Evolutionary conservation across 92 coral and sea anemone genomes (phyloP).

Genomic region (Heliopora coerulea): DNA sequence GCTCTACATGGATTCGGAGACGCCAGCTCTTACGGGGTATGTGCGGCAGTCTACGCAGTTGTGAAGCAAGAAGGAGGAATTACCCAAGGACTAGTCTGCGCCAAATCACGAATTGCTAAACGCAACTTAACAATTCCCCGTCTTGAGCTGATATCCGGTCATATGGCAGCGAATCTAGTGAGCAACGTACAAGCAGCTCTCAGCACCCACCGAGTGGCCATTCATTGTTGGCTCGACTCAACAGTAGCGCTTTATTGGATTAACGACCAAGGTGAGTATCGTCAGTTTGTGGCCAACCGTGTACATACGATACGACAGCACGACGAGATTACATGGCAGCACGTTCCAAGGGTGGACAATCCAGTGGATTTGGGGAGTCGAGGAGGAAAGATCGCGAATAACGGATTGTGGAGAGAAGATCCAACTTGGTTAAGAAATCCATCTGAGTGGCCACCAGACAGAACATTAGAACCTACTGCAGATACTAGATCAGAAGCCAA

Average conservation of each 20-base stretch:
- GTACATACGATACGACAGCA: background rate
- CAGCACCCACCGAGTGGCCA: slow-evolving; percentile 22
- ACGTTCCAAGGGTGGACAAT: background rate
- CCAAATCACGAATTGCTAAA: slow-evolving; percentile 43
- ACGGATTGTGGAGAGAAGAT: background rate
- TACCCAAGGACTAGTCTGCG: slow-evolving; percentile 36
- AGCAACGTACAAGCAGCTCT: slow-evolving; percentile 37
- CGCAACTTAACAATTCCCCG: slow-evolving; percentile 46
- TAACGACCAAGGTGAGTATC: slow-evolving; percentile 17
- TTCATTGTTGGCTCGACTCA: slow-evolving; percentile 36
- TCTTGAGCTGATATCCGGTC: slow-evolving; percentile 44
- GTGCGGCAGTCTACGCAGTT: slow-evolving; percentile 49
- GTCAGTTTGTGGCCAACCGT: slow-evolving; percentile 29
- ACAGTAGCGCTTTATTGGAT: slow-evolving; percentile 23
- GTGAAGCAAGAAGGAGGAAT: slow-evolving; percentile 38
- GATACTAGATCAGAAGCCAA: slow-evolving; percentile 46
- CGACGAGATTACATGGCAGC: background rate
- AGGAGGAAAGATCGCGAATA: background rate
- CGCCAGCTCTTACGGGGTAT: slow-evolving; percentile 34
- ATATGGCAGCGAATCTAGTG: slow-evolving; percentile 23
- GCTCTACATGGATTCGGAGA: slow-evolving; percentile 45
- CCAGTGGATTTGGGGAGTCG: slow-evolving; percentile 8
- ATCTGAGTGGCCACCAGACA: slow-evolving; percentile 46
- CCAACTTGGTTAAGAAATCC: background rate
- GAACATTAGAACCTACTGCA: slow-evolving; percentile 33